phyloP scores from a whole-genome alignment of 1,140 invertebrate genomes.

The Danaus melanippus region DNA sequence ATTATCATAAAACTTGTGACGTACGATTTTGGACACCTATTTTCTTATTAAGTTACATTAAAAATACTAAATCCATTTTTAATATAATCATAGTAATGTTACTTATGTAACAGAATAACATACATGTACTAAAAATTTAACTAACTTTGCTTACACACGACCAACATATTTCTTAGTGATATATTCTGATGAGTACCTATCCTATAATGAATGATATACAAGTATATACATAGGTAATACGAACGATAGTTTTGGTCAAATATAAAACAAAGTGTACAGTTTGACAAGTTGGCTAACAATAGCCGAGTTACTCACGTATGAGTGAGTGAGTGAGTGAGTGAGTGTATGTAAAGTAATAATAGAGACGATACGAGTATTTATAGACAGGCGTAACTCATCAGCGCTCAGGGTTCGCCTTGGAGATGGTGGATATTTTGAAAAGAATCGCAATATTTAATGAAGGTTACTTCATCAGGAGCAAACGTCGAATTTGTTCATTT shows the following conservation, averaged over 20 bases:
- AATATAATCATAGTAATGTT: too few relatives aligned
- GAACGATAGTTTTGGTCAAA: not conserved
- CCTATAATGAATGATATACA: too few relatives aligned
- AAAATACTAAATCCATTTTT: too few relatives aligned
- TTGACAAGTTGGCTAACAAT: slow-evolving; percentile 16
- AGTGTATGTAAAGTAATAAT: slow-evolving; percentile 8
- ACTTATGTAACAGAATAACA: too few relatives aligned
- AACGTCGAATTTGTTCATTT: too few relatives aligned
- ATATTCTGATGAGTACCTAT: too few relatives aligned
- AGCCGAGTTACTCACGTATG: slow-evolving; percentile 13
- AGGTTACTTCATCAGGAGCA: too few relatives aligned
- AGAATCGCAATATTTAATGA: too few relatives aligned
- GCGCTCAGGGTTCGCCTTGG: slow-evolving; percentile 8
- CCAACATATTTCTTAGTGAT: not conserved
- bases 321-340: slow-evolving; percentile 11
- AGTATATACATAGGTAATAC: too few relatives aligned
- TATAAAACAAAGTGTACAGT: not conserved
- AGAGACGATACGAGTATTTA: slow-evolving; percentile 9
- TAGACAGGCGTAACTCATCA: slow-evolving; percentile 15
- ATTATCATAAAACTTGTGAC: too few relatives aligned
- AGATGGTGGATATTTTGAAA: not conserved
- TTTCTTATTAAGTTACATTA: too few relatives aligned
- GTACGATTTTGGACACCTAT: too few relatives aligned
- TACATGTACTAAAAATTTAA: not conserved
- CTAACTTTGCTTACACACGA: not conserved